Percentiles rank a stretch among this genome's conserved stretches.
These are phyloP conservation scores for Atrichornis clamosus DNA, from an alignment of 2,113 vertebrate genomes.

Conservation along the genomic window DNA sequence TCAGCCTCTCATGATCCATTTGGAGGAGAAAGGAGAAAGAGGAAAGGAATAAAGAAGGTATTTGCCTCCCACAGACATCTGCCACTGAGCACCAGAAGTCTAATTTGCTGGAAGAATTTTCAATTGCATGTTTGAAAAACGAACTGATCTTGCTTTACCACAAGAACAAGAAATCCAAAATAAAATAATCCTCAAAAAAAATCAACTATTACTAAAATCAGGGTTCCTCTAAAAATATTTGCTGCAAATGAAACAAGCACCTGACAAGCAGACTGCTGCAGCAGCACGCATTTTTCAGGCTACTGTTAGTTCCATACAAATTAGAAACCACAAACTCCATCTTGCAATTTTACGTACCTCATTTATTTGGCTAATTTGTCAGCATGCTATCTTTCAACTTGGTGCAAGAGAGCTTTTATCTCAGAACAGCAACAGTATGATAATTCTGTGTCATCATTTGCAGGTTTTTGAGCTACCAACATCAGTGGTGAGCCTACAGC, in stretches of 20 bases:
- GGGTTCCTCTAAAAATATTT: not conserved
- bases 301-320: not conserved
- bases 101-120: not conserved
- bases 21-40: not conserved
- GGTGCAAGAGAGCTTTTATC: not conserved
- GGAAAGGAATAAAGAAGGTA: not conserved
- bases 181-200: not conserved
- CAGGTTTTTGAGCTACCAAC: not conserved
- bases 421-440: not conserved
- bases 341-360: not conserved
- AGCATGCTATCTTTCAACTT: not conserved
- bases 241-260: not conserved
- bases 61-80: not conserved
- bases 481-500: not conserved
- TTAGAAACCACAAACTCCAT: not conserved
- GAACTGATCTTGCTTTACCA: not conserved
- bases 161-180: not conserved
- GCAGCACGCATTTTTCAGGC: not conserved
- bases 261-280: not conserved
- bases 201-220: not conserved
- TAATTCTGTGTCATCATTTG: not conserved
- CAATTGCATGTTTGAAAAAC: accelerated
- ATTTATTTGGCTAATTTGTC: not conserved
- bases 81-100: accelerated
- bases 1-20: not conserved